Percentiles rank a stretch among this genome's conserved stretches.
Conservation (phyloP, 2,797 vertebrate genomes). For the Crax fasciolata region DNA sequence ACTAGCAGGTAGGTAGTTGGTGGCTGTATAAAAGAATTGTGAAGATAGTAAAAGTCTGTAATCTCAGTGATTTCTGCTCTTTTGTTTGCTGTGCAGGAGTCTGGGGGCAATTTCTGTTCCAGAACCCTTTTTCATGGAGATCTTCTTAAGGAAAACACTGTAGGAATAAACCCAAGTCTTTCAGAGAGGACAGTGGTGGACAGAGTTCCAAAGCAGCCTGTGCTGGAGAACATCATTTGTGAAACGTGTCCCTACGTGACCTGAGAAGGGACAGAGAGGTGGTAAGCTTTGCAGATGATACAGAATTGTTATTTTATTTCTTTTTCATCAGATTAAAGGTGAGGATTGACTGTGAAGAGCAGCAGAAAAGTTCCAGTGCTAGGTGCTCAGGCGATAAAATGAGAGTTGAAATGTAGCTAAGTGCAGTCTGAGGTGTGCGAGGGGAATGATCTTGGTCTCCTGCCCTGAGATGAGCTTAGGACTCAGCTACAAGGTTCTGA, state of each 20-base stretch:
- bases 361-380: not conserved
- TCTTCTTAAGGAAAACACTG: not conserved
- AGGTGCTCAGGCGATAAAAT: fast-evolving
- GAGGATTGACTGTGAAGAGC: not conserved
- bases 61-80: not conserved
- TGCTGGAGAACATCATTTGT: not conserved
- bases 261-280: not conserved
- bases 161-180: not conserved
- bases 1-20: not conserved
- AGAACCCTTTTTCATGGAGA: not conserved
- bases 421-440: fast-evolving
- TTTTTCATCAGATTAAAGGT: not conserved
- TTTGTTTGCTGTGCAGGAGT: not conserved
- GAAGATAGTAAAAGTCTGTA: not conserved
- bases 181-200: not conserved
- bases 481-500: not conserved
- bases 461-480: not conserved
- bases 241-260: not conserved
- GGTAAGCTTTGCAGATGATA: not conserved
- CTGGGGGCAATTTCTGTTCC: not conserved
- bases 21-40: not conserved
- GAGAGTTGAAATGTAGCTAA: not conserved
- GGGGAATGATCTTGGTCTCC: not conserved
- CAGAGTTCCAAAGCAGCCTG: not conserved
- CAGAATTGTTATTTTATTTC: not conserved